Evolutionary conservation across 2,888 invertebrate genomes (phyloP).

Genomic region (Protophormia terraenovae): DNA sequence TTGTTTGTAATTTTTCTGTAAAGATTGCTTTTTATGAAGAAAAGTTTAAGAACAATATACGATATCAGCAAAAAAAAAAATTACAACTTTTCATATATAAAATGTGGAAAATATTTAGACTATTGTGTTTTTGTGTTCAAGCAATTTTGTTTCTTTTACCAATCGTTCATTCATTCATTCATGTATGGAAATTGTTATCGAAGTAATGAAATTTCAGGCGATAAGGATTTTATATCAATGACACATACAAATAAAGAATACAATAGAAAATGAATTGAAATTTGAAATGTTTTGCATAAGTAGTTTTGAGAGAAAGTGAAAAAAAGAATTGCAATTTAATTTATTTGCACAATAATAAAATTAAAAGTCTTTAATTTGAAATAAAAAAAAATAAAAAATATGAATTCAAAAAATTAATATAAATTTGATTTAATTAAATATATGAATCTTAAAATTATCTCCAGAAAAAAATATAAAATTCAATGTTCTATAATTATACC

Average conservation of each 20-base stretch:
- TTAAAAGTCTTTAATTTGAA: no score
- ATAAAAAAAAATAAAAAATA: no score
- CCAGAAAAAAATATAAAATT: no score
- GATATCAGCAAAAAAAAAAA: constrained; percentile 5
- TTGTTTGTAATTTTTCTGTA: not conserved
- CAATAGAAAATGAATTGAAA: not conserved
- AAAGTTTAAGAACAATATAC: constrained; percentile 19
- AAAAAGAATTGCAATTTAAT: not conserved
- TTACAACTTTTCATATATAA: not conserved
- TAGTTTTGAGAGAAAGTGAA: not conserved
- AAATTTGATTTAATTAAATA: no score
- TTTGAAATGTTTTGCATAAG: not conserved
- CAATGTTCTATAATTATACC: no score
- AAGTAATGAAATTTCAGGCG: constrained; percentile 29
- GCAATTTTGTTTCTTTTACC: not conserved
- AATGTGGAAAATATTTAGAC: not conserved
- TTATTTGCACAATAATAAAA: not conserved
- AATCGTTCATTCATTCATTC: not conserved
- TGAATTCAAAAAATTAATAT: no score
- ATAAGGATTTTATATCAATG: constrained; percentile 25
- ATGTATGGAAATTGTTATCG: constrained; percentile 14
- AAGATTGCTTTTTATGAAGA: not conserved
- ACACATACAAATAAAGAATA: not conserved
- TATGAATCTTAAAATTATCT: no score
- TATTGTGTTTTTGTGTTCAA: constrained; percentile 20